Evolutionary conservation across 2,113 vertebrate genomes (phyloP).

Genomic region (Paradoxurus hermaphroditus): DNA sequence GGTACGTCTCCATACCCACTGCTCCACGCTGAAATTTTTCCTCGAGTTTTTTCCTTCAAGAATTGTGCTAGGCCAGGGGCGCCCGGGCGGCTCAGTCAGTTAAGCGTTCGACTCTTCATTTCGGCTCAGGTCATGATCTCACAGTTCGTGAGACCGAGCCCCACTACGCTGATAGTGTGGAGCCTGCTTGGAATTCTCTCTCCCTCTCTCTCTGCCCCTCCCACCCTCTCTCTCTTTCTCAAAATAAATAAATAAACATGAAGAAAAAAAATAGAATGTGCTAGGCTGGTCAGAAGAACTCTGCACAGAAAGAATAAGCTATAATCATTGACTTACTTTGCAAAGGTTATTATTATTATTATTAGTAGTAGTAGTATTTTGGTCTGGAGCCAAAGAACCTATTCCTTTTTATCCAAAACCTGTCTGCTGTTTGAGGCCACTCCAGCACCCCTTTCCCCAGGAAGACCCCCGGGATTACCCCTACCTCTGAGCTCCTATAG

Average conservation of each 20-base stretch:
- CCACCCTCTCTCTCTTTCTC: background rate
- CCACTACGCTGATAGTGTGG: no score
- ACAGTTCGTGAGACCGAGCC: no score
- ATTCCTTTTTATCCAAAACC: background rate
- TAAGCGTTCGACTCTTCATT: background rate
- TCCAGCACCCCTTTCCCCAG: background rate
- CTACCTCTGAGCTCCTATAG: no score
- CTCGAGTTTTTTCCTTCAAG: background rate
- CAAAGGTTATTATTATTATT: background rate
- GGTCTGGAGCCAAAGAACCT: background rate
- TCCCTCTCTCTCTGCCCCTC: no score
- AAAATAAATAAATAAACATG: background rate
- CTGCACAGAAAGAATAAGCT: background rate
- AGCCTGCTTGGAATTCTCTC: background rate
- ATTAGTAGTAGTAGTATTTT: background rate
- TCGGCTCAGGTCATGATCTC: background rate
- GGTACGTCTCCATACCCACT: background rate
- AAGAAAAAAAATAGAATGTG: background rate
- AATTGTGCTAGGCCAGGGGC: background rate
- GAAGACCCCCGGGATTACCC: background rate
- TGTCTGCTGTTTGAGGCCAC: background rate
- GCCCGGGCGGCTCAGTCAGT: background rate
- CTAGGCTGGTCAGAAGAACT: background rate
- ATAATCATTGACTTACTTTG: background rate
- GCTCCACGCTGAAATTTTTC: background rate